Percentiles rank a stretch among this genome's conserved stretches.
Evolutionary conservation across 2,888 invertebrate species (phyloP).

Genomic region (Rutpela maculata): DNA sequence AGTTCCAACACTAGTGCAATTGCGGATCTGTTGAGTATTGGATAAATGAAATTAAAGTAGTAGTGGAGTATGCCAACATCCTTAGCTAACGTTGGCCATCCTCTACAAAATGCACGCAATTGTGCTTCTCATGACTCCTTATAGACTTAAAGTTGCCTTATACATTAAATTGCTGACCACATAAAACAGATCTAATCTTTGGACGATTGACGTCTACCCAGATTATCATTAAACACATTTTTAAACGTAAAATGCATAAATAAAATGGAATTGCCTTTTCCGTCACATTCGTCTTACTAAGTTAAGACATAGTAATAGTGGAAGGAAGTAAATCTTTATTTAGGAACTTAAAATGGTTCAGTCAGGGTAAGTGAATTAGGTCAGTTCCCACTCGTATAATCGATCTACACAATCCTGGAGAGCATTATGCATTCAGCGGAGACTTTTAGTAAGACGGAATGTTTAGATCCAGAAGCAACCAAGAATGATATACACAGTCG

Average conservation of each 20-base stretch:
- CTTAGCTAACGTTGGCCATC: neutral
- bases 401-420: conserved; percentile 41
- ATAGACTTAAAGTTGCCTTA: neutral
- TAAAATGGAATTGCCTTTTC: neutral
- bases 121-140: neutral
- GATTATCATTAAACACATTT: neutral
- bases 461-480: conserved; percentile 42
- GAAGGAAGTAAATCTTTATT: conserved; percentile 50
- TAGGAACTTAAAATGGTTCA: conserved; percentile 45
- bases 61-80: neutral
- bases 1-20: neutral
- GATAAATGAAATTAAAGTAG: neutral
- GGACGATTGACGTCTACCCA: neutral
- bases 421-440: conserved; percentile 49
- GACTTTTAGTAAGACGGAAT: conserved; percentile 43
- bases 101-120: neutral
- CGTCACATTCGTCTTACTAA: conserved; percentile 3
- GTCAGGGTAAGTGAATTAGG: conserved; percentile 53
- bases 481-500: conserved; percentile 11
- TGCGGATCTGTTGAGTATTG: neutral
- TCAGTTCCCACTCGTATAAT: conserved; percentile 52
- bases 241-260: neutral
- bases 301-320: neutral
- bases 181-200: neutral
- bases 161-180: neutral